A percentile compares a stretch with the other conserved stretches of the same genome.
Conservation (phyloP, 1,140 invertebrate species). For the Palaemon carinicauda region DNA sequence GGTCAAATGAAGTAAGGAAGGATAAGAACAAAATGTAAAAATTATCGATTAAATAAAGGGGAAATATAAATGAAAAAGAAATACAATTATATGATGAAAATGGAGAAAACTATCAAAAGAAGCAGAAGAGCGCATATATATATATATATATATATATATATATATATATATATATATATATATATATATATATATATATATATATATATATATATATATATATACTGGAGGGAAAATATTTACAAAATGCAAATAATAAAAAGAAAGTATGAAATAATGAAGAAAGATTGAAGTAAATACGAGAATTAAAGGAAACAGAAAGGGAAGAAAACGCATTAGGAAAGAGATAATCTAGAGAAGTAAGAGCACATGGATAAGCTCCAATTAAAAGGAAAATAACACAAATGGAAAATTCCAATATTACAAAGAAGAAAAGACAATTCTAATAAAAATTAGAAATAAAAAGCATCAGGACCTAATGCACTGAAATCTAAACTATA, state of each 20-base stretch:
- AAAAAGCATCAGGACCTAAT: no score
- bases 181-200: neutral
- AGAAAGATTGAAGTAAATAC: neutral
- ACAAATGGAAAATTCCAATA: no score
- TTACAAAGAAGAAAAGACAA: no score
- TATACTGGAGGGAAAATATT: neutral
- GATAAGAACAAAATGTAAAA: no score
- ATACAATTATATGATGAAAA: neutral
- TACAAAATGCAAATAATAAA: neutral
- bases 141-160: neutral
- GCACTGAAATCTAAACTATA: no score
- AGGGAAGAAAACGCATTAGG: neutral
- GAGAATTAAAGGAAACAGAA: neutral
- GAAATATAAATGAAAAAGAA: neutral
- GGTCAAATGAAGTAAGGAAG: no score
- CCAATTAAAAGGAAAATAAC: no score
- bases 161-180: neutral
- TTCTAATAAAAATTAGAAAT: no score
- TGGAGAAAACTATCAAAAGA: no score
- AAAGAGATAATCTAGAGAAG: neutral
- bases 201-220: neutral
- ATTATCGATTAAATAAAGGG: neutral
- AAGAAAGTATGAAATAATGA: neutral
- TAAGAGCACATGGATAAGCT: neutral
- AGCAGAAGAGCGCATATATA: neutral